Evolutionary conservation across 92 coral and sea anemone species (phyloP), one percentile per base, ranked within the genome.

Genomic region (Heliopora coerulea): DNA sequence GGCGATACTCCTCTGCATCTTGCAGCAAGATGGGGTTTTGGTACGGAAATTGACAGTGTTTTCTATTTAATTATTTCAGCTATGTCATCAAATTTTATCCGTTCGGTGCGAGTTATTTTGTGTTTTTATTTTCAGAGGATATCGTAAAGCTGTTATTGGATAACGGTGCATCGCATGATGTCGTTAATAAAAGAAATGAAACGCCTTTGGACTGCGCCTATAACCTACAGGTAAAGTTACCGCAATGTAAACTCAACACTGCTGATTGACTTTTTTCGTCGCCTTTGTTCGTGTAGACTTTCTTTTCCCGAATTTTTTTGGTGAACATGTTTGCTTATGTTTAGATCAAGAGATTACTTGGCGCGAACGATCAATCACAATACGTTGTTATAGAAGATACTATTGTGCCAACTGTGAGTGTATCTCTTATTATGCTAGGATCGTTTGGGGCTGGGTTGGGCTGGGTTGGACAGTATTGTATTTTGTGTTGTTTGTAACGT

Each of bases 1-100:
- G 97, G 97, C 46, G 97, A 92, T 60, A 92, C 96, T 0, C 93
- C 97, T 17, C 81, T 92, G 31, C 97, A 92, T 64, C 87, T 92
- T 23, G 97, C 97, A 25, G 81, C 96, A 26, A 86, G 96, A 40
- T 92, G 97, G 97, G 97, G 97, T 13, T 92, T 89, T 66, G 97
- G 97, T 92, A 75, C 65, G 96, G 28, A 26, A 21, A 20, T 52
- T 50, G 39, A n/a, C 25, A 18, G 49, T 54, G 58, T 41, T 68
- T 68, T 29, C 18, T 23, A 18, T 23, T 35, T 25, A 29, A 75
- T 19, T 14, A 57, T 2, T 31, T 28, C 30, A 28, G 31, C 19
- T 73, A 27, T 37, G 15, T 35, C 31, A 6, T 17, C 3, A 34
- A 41, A 25, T 0, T 3, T 3, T 42, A 3, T 41, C n/a, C n/a